Evolutionary conservation across 2,888 invertebrate species (phyloP).

Genomic region (Thereva unica): DNA sequence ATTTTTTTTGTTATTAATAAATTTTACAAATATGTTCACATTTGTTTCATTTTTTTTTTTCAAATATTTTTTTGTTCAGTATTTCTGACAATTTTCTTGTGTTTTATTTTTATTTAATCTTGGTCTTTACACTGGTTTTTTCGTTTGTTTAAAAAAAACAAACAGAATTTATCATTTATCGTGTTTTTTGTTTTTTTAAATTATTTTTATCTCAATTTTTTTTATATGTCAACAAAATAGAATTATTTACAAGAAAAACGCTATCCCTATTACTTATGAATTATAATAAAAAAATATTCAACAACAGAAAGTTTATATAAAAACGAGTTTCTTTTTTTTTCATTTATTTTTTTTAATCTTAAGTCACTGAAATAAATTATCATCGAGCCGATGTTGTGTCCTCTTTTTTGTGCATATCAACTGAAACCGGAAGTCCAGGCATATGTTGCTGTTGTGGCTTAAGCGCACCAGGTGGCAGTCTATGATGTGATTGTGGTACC

Average conservation of each 20-base stretch:
- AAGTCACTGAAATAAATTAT: conserved; percentile 45
- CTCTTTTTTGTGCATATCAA: conserved; percentile 50
- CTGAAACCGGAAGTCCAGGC: conserved; percentile 44
- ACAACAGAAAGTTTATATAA: conserved; percentile 27
- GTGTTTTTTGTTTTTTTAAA: conserved; percentile 23
- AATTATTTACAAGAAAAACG: conserved; percentile 30
- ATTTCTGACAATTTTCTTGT: not conserved
- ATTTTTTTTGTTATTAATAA: conserved; percentile 25
- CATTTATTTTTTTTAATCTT: not conserved
- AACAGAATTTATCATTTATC: not conserved
- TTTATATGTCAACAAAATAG: conserved; percentile 33
- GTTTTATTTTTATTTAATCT: conserved; percentile 31
- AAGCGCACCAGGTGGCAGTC: conserved; percentile 49
- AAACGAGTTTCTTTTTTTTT: conserved; percentile 1
- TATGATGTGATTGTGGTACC: conserved; percentile 52
- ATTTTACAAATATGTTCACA: conserved; percentile 32
- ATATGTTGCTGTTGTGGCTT: conserved; percentile 48
- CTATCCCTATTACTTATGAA: conserved; percentile 23
- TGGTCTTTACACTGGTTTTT: conserved; percentile 30
- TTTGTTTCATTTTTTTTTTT: conserved; percentile 5
- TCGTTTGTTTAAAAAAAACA: conserved; percentile 20
- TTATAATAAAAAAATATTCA: conserved; percentile 24
- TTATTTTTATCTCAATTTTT: conserved; percentile 12
- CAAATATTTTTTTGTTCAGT: conserved; percentile 11
- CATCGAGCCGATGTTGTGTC: conserved; percentile 48